Base-by-base conservation (phyloP, 2,797 vertebrate species). In the Danio aesculapii region DNA sequence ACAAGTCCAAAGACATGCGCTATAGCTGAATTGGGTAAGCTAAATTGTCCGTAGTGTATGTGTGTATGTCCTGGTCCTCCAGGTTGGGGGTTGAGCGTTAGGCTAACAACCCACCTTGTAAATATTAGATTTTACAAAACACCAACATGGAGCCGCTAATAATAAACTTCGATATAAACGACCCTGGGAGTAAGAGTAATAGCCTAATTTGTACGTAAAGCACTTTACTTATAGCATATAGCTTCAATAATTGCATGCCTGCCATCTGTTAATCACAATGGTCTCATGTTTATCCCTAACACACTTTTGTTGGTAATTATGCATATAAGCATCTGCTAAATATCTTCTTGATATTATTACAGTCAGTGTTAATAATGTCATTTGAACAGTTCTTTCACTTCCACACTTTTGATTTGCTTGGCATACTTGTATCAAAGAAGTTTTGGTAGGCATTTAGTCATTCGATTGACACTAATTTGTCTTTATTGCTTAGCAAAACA, bases 401-500 rank as follows among this genome's bases (percentile, higher is more conserved):
- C 44, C 5, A 41, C 16, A 6, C 17, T 16, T 73, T 47, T 46
- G 7, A 43, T 43, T 43, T 1, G 30, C 39, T 61, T 43, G 61
- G 30, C 30, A 30, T 3, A 30, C 30, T 63, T 43, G 5, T 10
- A 13, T 19, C 19, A 61, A 61, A 39, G 13, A 61, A 30, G 6
- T 61, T 59, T 30, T 30, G 12, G 43, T 57, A 13, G 9, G 1
- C 19, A 49, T n/a, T 49, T 67, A 57, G 67, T 19, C 10, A 77
- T 47, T 67, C 19, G 57, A 14, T 46, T 46, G 53, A 58, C 11
- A 58, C 52, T 9, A 17, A 49, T 59, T 59, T 69, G 16, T 78
- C 66, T 78, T 78, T 78, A 78, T 69, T 78, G 64, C 43, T 47
- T 47, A 77, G 30, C 39, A 71, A 62, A 70, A 7, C 0, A 43